Percentiles rank a stretch among this genome's conserved stretches.
phyloP scores from a whole-genome alignment of 2,113 vertebrate genomes.

The Aepyceros melampus region DNA sequence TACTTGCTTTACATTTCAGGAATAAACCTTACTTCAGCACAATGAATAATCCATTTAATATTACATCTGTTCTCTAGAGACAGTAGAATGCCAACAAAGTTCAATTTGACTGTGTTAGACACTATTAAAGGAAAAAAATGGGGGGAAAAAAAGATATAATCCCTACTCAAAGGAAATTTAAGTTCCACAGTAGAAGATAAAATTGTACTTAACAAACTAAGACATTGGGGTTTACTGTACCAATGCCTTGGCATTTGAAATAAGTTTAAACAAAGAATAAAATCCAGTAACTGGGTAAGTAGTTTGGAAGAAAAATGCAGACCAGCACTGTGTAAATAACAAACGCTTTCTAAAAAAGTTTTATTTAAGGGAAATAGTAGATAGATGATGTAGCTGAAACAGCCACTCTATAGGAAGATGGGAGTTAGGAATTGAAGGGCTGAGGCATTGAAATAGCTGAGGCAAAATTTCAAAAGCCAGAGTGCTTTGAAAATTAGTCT shows the following conservation, averaged over 20 bases:
- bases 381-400: not conserved
- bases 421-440: not conserved
- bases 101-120: not conserved
- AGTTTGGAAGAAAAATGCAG: not conserved
- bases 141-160: not conserved
- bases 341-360: not conserved
- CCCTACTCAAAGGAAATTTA: not conserved
- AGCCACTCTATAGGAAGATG: not conserved
- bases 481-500: not conserved
- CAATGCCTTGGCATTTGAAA: not conserved
- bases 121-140: not conserved
- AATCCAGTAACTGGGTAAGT: not conserved
- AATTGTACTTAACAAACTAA: not conserved
- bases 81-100: not conserved
- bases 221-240: not conserved
- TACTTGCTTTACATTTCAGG: conserved; percentile 28
- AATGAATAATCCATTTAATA: conserved; percentile 32
- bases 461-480: not conserved
- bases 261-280: not conserved
- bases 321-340: not conserved
- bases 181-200: not conserved
- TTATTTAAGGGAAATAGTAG: not conserved
- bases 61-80: not conserved
- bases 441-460: not conserved
- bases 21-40: not conserved